Conservation (phyloP, 1,140 invertebrate species). For the Artemia franciscana region DNA sequence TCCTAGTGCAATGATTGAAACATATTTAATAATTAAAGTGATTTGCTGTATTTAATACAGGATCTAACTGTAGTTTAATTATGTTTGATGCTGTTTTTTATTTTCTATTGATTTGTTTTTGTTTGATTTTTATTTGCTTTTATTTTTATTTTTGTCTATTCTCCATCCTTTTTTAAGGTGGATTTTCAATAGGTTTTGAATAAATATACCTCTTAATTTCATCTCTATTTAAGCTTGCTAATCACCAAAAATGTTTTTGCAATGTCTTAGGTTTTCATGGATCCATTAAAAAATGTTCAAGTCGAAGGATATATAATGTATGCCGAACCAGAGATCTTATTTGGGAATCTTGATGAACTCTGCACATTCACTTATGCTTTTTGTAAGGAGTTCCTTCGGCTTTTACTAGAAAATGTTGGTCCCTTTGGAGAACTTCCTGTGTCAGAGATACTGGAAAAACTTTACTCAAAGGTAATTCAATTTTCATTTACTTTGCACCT, state of each 20-base stretch:
- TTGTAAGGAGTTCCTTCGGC: conserved; percentile 36
- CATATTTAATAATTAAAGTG: too few relatives aligned
- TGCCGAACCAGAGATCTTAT: conserved; percentile 39
- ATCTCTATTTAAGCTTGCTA: too few relatives aligned
- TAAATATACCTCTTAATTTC: too few relatives aligned
- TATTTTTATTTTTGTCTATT: conserved; percentile 4
- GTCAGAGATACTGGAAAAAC: conserved; percentile 29
- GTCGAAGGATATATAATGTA: conserved; percentile 42
- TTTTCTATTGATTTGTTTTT: too few relatives aligned
- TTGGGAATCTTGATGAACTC: conserved; percentile 42
- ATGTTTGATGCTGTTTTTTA: too few relatives aligned
- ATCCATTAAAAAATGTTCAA: conserved; percentile 41
- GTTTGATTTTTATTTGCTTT: too few relatives aligned
- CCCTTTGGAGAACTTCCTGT: conserved; percentile 22
- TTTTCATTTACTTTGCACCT: conserved; percentile 1
- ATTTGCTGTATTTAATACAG: too few relatives aligned
- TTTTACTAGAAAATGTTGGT: conserved; percentile 28
- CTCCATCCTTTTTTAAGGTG: conserved; percentile 3
- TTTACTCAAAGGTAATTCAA: conserved; percentile 31
- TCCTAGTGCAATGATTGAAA: too few relatives aligned
- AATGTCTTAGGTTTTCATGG: conserved; percentile 37
- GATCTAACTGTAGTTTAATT: too few relatives aligned
- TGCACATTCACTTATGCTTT: conserved; percentile 39
- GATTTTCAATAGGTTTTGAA: not conserved
- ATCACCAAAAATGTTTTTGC: not conserved